Conservation (phyloP, 2,797 vertebrate genomes). For the Eleutherodactylus coqui region DNA sequence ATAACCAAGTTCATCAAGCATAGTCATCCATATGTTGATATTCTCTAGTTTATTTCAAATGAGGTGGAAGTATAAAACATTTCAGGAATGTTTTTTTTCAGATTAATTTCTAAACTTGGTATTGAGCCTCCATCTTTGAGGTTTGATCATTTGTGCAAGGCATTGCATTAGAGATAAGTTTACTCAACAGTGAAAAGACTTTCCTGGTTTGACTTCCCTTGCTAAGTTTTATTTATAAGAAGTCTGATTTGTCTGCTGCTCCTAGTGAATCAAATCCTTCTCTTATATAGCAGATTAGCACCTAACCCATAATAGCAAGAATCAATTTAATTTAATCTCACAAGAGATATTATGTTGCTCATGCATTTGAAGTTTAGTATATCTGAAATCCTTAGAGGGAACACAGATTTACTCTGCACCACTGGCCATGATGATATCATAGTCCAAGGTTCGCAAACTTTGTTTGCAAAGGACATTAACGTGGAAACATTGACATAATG, state of each 20-base stretch:
- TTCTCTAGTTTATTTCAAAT: neutral
- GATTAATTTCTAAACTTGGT: neutral
- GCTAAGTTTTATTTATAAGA: constrained; percentile 10
- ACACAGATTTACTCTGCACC: constrained; percentile 52
- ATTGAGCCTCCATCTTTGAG: neutral
- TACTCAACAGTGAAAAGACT: constrained; percentile 3
- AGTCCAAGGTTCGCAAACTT: constrained; percentile 42
- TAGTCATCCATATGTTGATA: neutral
- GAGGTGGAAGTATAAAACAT: neutral
- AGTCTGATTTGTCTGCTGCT: constrained; percentile 39
- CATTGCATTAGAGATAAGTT: neutral
- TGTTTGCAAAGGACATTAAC: constrained; percentile 53
- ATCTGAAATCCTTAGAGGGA: constrained; percentile 47
- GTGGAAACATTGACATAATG: constrained; percentile 48
- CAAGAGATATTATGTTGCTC: constrained; percentile 50
- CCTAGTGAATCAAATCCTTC: constrained; percentile 44
- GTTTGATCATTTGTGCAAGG: neutral
- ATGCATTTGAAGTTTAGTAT: constrained; percentile 49
- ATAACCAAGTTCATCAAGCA: neutral
- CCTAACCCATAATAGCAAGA: constrained; percentile 43
- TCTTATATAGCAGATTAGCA: constrained; percentile 52
- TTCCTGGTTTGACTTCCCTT: neutral
- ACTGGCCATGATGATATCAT: constrained; percentile 38
- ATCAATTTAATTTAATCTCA: constrained; percentile 58
- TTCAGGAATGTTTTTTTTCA: neutral